phyloP scores from a whole-genome alignment of 2,888 invertebrate genomes.

The Myathropa florea region DNA sequence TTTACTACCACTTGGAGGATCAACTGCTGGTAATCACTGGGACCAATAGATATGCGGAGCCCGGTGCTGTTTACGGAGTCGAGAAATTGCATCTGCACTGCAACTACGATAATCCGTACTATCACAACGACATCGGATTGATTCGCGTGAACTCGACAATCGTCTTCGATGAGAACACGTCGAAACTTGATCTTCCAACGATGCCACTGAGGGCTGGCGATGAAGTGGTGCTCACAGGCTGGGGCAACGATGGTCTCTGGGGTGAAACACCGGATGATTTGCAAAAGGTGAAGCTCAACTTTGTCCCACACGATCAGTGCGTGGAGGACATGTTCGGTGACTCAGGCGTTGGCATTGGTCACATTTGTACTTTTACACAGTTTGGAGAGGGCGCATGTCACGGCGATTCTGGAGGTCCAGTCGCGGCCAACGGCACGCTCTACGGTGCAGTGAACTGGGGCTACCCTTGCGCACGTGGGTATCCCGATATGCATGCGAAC shows the following conservation, averaged over 20 bases:
- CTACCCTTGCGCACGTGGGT: constrained; percentile 77
- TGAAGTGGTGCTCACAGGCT: constrained; percentile 83
- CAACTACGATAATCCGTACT: constrained; percentile 75
- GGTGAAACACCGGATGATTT: constrained; percentile 82
- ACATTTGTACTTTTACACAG: constrained; percentile 84
- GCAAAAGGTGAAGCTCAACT: constrained; percentile 83
- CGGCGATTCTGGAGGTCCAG: constrained; percentile 78
- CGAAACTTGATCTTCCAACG: constrained; percentile 81
- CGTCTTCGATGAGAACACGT: constrained; percentile 81
- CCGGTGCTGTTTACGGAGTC: constrained; percentile 74
- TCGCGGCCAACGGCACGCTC: constrained; percentile 77
- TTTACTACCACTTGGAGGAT: constrained; percentile 71
- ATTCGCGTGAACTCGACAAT: constrained; percentile 83
- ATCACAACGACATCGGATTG: constrained; percentile 86
- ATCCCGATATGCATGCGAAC: constrained; percentile 78
- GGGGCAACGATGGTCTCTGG: constrained; percentile 82
- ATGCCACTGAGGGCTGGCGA: constrained; percentile 80
- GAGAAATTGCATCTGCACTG: constrained; percentile 76
- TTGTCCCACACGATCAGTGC: constrained; percentile 82
- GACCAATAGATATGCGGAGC: constrained; percentile 75
- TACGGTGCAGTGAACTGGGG: constrained; percentile 79
- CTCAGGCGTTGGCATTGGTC: constrained; percentile 82
- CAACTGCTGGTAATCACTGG: constrained; percentile 75
- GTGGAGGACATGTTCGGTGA: constrained; percentile 81
- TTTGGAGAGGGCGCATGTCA: constrained; percentile 82